Conservation (phyloP, 2,888 invertebrate genomes). For the Troilus luridus region DNA sequence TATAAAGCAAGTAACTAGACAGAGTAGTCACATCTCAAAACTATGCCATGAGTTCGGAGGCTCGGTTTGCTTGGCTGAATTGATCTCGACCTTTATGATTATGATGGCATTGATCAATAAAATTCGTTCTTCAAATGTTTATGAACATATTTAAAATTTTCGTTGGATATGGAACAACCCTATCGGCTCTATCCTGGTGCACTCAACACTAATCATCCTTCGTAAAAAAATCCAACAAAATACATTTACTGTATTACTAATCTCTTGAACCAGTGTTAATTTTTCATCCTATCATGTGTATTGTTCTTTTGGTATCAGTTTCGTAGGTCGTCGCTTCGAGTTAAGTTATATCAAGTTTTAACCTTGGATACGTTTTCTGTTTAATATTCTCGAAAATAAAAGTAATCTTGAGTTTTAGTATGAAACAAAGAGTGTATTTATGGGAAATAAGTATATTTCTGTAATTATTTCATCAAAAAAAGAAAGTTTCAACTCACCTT, state of each 20-base stretch:
- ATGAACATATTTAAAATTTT: background rate
- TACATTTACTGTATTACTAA: background rate
- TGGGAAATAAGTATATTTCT: too few relatives aligned
- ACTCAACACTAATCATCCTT: background rate
- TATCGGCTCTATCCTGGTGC: background rate
- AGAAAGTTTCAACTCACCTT: too few relatives aligned
- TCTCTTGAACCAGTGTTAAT: background rate
- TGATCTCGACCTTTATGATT: slow-evolving; percentile 19
- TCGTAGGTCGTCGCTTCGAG: too few relatives aligned
- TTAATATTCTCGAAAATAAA: too few relatives aligned
- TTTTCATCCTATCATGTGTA: background rate
- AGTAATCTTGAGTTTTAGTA: too few relatives aligned
- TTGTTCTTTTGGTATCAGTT: background rate
- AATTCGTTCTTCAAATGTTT: background rate
- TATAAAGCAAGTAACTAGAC: background rate
- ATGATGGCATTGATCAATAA: slow-evolving; percentile 2
- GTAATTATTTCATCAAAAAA: too few relatives aligned
- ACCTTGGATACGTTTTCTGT: too few relatives aligned
- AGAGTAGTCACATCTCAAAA: background rate
- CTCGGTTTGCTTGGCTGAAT: slow-evolving; percentile 32
- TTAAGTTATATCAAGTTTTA: too few relatives aligned
- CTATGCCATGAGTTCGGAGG: background rate
- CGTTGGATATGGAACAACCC: background rate
- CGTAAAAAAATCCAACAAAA: background rate
- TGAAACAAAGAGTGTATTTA: too few relatives aligned